A percentile compares a stretch with the other conserved stretches of the same genome.
Evolutionary conservation across 2,113 vertebrate genomes (phyloP).

Genomic region (Mobula hypostoma): DNA sequence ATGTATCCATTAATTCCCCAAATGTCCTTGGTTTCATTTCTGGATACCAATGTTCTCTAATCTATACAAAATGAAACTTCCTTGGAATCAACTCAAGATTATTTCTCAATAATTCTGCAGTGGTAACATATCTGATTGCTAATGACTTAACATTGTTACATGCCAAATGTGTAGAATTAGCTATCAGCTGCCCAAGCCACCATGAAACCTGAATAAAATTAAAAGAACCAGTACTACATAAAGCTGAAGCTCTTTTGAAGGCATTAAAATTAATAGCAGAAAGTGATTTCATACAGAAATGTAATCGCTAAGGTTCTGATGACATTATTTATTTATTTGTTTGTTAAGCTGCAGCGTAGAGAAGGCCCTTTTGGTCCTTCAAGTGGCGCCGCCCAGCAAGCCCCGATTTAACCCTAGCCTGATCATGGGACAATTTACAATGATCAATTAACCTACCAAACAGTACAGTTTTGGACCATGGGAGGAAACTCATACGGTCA

Average conservation of each 20-base stretch:
- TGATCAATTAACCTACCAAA: too few species aligned
- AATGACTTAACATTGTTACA: background rate
- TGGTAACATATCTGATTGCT: background rate
- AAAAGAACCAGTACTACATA: background rate
- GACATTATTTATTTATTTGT: background rate
- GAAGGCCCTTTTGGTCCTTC: too few species aligned
- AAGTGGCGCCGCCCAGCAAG: too few species aligned
- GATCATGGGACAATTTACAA: too few species aligned
- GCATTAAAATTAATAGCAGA: background rate
- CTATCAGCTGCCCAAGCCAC: background rate
- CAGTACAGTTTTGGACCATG: too few species aligned
- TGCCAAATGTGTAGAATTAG: background rate
- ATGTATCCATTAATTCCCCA: background rate
- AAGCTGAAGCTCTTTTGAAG: background rate
- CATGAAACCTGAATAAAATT: constrained; percentile 17
- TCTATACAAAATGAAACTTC: background rate
- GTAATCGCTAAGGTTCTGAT: background rate
- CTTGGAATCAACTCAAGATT: constrained; percentile 21
- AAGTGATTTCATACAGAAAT: background rate
- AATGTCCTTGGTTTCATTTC: background rate
- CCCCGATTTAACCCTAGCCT: too few species aligned
- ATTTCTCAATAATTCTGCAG: constrained; percentile 21
- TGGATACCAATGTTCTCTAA: constrained; percentile 30
- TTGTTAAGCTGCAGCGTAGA: too few species aligned
- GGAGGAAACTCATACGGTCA: too few species aligned